A percentile compares a stretch with the other conserved stretches of the same genome.
Evolutionary conservation across 2,888 invertebrate genomes (phyloP).

Genomic region (Lycophotia porphyrea): DNA sequence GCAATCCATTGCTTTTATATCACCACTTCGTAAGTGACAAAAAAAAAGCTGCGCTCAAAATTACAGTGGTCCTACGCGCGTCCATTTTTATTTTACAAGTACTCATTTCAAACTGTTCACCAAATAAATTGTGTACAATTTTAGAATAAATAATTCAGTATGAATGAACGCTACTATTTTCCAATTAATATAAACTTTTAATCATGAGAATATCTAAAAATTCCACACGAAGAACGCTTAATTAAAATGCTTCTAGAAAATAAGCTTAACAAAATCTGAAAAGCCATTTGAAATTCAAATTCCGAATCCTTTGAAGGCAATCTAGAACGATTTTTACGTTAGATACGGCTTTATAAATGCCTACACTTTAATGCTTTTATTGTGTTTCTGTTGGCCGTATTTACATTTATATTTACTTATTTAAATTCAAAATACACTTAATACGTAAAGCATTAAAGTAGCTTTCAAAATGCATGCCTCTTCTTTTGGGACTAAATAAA

Average conservation of each 20-base stretch:
- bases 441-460: no score
- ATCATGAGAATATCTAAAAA: constrained; percentile 6
- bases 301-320: constrained; percentile 60
- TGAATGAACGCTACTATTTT: constrained; percentile 1
- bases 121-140: constrained; percentile 3
- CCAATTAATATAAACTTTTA: constrained; percentile 8
- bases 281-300: constrained; percentile 64
- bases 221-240: constrained; percentile 24
- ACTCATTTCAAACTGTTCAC: background rate
- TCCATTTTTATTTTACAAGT: constrained; percentile 6
- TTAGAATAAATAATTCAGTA: constrained; percentile 15
- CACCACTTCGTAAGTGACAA: background rate
- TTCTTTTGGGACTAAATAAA: background rate
- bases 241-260: constrained; percentile 54
- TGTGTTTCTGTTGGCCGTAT: background rate
- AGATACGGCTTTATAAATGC: constrained; percentile 8
- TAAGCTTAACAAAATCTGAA: constrained; percentile 48
- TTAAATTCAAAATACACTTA: background rate
- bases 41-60: background rate
- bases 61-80: background rate
- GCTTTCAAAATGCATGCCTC: background rate
- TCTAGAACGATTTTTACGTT: constrained; percentile 55
- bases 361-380: background rate
- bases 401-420: background rate
- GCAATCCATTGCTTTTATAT: constrained; percentile 2